These are phyloP conservation scores for Mola mola DNA, from an alignment of 2,113 vertebrate genomes.

Conservation along the genomic window DNA sequence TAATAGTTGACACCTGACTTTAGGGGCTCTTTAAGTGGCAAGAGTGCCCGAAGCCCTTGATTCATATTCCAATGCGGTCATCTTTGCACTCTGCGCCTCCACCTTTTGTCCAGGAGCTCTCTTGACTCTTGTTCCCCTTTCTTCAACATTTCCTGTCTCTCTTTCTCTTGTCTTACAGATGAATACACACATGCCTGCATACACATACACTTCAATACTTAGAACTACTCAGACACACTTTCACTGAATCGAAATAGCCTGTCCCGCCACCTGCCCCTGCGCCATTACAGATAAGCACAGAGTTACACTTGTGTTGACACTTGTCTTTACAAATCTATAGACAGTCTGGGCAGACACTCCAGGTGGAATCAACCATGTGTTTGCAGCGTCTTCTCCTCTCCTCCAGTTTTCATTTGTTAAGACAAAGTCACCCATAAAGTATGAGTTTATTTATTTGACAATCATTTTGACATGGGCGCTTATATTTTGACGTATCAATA, in stretches of 20 bases:
- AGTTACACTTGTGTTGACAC: slow-evolving; percentile 68
- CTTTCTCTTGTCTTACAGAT: slow-evolving; percentile 37
- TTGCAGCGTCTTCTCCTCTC: neutral
- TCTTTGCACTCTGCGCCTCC: slow-evolving; percentile 53
- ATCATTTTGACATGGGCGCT: too few relatives aligned
- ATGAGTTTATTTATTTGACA: too few relatives aligned
- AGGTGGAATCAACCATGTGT: slow-evolving; percentile 40
- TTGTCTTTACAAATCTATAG: slow-evolving; percentile 65
- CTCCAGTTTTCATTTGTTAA: too few relatives aligned
- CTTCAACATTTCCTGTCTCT: slow-evolving; percentile 14
- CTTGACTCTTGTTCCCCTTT: slow-evolving; percentile 41
- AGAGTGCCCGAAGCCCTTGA: slow-evolving; percentile 52
- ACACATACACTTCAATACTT: slow-evolving; percentile 29
- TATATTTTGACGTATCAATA: neutral
- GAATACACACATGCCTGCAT: slow-evolving; percentile 28
- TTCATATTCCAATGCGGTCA: slow-evolving; percentile 72
- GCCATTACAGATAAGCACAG: slow-evolving; percentile 61
- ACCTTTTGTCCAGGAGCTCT: slow-evolving; percentile 54
- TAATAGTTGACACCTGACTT: slow-evolving; percentile 79
- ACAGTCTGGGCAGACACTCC: slow-evolving; percentile 52
- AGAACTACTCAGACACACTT: slow-evolving; percentile 64
- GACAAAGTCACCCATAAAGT: too few relatives aligned
- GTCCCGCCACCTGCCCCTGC: slow-evolving; percentile 46
- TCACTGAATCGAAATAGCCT: slow-evolving; percentile 63
- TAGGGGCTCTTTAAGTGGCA: slow-evolving; percentile 74